Conservation (phyloP, 2,888 invertebrate genomes). For the Andrena dorsata region DNA sequence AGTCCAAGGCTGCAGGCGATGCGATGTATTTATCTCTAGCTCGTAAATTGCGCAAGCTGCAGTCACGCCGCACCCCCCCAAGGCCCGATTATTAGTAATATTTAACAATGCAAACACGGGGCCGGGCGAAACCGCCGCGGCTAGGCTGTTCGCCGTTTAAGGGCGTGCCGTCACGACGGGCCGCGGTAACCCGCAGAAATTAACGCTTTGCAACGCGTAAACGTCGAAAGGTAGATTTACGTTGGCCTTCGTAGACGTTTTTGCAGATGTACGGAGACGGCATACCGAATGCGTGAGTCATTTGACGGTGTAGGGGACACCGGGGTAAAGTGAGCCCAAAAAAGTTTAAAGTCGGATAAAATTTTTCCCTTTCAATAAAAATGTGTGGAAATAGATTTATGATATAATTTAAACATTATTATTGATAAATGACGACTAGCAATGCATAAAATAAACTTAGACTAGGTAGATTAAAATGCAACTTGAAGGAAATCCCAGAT, state of each 20-base stretch:
- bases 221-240: conserved; percentile 63
- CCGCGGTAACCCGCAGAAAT: conserved; percentile 66
- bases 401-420: too few relatives aligned
- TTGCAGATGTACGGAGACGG: conserved; percentile 24
- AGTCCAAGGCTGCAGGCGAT: conserved; percentile 58
- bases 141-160: conserved; percentile 56
- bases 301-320: background rate
- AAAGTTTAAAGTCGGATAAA: too few relatives aligned
- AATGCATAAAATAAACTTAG: too few relatives aligned
- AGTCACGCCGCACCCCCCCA: conserved; percentile 24
- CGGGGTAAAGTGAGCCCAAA: too few relatives aligned
- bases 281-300: conserved; percentile 55
- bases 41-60: conserved; percentile 59
- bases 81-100: conserved; percentile 57
- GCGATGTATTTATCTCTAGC: conserved; percentile 50
- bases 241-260: conserved; percentile 54
- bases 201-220: conserved; percentile 66
- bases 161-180: conserved; percentile 50
- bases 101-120: conserved; percentile 53
- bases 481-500: too few relatives aligned
- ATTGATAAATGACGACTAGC: too few relatives aligned
- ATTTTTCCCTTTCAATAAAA: too few relatives aligned
- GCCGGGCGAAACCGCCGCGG: conserved; percentile 12
- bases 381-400: too few relatives aligned
- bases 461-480: too few relatives aligned